Evolutionary conservation across 2,113 vertebrate genomes (phyloP).

Genomic region (Campylomormyrus tamandua): DNA sequence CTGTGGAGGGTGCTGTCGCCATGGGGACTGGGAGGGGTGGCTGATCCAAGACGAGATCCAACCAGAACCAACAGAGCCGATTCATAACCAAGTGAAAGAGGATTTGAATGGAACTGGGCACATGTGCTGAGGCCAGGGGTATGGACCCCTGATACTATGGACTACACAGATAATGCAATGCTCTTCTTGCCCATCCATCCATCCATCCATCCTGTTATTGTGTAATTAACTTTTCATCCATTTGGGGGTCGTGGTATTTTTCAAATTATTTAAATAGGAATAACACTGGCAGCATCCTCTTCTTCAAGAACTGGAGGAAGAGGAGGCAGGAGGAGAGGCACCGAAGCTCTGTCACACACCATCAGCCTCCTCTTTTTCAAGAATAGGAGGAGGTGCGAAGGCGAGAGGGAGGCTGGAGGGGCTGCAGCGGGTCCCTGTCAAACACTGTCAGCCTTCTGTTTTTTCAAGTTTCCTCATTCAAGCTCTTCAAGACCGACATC

Average conservation of each 20-base stretch:
- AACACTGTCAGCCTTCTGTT: neutral
- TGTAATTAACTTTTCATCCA: neutral
- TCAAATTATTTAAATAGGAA: neutral
- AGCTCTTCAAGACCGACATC: conserved; percentile 11
- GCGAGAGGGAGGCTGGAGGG: neutral
- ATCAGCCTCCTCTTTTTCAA: neutral
- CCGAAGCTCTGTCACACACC: neutral
- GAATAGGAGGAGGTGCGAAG: neutral
- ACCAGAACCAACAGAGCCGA: conserved; percentile 31
- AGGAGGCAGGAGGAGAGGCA: neutral
- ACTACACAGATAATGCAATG: neutral
- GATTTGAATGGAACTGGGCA: neutral
- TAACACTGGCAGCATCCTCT: neutral
- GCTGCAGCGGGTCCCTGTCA: neutral
- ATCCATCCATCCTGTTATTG: neutral
- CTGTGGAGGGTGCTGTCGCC: conserved; percentile 14
- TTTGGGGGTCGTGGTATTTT: neutral
- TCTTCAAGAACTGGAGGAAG: neutral
- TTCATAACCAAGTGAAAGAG: neutral
- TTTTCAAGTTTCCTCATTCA: neutral
- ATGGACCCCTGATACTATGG: neutral
- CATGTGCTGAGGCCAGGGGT: neutral
- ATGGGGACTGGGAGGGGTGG: neutral
- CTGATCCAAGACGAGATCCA: neutral
- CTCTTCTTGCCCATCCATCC: neutral